Evolutionary conservation across 2,888 invertebrate genomes (phyloP), one percentile per base, ranked within the genome.

Genomic region (Netelia virgata): DNA sequence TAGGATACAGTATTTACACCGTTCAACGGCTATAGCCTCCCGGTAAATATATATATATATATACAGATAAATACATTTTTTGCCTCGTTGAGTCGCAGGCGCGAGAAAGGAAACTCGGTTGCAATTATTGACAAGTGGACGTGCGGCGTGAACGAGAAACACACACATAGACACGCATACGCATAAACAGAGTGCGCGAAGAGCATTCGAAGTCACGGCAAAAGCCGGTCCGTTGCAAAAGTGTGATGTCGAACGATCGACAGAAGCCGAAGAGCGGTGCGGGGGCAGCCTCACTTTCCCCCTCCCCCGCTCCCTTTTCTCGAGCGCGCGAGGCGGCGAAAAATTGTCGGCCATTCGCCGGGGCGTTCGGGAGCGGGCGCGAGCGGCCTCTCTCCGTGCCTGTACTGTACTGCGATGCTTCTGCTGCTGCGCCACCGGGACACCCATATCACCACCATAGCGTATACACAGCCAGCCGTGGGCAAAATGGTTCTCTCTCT

Each of bases 311-410:
- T 36, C 6, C 6, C 36, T 36, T 47, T 14, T 47, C 14, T 14
- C 11, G 47, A 14, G 14, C 47, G 47, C 10, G 47, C 47, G 14
- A 47, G 47, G 47, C 72, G 76, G 64, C 80, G 86, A 87, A 86
- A 87, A 87, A 86, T 87, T 81, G 80, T 81, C 81, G 78, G 83
- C 84, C 75, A 85, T 86, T 86, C 80, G 76, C 55, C 16, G 76
- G 53, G 50, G 70, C 59, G 75, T 74, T 83, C 83, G 72, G 53
- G 69, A 57, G 70, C 72, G 72, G 23, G 63, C 64, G 82, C 77
- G 77, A 68, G 76, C 59, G 68, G 20, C 76, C 66, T 75, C 74
- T 75, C 64, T 76, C 41, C 50, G 50, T 61, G 28, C 18, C 69
- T 50, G 47, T 69, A 53, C 69, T 47, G 66, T 47, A 76, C 57